Conservation (phyloP, 2,113 vertebrate species). For the Osmerus mordax region DNA sequence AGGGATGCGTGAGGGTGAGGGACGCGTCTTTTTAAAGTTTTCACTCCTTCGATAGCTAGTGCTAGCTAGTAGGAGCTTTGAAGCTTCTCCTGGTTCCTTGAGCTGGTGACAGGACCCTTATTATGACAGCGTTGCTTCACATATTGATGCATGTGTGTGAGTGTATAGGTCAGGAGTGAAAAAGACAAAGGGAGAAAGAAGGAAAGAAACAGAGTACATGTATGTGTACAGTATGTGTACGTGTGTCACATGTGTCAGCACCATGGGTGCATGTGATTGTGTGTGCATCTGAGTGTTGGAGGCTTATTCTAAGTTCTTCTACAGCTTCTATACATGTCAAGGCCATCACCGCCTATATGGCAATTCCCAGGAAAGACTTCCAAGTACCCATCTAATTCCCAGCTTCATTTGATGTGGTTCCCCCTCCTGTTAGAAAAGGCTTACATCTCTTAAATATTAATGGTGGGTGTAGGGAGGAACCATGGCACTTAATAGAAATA, state of each 20-base stretch:
- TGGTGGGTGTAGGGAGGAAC: slow-evolving; percentile 61
- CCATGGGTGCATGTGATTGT: neutral
- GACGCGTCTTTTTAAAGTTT: too few relatives aligned
- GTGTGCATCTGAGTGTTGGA: neutral
- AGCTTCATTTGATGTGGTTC: slow-evolving; percentile 69
- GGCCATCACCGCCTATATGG: too few relatives aligned
- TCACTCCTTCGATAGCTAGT: too few relatives aligned
- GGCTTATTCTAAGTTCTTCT: neutral
- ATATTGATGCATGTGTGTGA: neutral
- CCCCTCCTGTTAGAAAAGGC: slow-evolving; percentile 63
- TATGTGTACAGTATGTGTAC: neutral
- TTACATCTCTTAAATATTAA: slow-evolving; percentile 76
- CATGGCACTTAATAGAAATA: slow-evolving; percentile 70
- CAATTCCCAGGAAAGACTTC: slow-evolving; percentile 20
- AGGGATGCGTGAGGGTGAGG: too few relatives aligned
- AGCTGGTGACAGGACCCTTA: too few relatives aligned
- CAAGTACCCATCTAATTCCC: slow-evolving; percentile 48
- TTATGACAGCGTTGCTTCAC: too few relatives aligned
- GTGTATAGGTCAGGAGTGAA: neutral
- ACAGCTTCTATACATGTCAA: neutral
- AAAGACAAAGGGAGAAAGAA: neutral
- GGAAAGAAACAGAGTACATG: neutral
- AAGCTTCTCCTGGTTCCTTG: too few relatives aligned
- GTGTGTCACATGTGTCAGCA: neutral
- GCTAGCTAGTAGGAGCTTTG: too few relatives aligned